These are phyloP conservation scores for Fissipunctia ypsillon DNA, from an alignment of 2,888 invertebrate species.

Conservation along the genomic window DNA sequence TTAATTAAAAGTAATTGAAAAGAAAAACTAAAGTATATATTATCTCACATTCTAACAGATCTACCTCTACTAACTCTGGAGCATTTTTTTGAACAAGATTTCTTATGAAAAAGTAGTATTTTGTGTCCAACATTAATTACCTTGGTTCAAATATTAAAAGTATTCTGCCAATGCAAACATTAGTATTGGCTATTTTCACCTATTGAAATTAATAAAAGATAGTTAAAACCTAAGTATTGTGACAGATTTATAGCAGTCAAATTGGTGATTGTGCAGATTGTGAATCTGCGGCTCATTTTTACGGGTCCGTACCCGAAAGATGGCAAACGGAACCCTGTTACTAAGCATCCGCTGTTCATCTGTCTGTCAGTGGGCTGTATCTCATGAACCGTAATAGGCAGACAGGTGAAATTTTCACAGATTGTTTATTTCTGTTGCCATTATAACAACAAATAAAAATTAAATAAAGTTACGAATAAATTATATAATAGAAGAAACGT, in stretches of 20 bases:
- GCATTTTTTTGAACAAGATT: neutral
- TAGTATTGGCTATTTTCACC: neutral
- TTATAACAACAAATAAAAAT: no score
- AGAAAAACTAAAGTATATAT: slow-evolving; percentile 3
- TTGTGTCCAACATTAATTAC: neutral
- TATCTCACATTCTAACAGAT: neutral
- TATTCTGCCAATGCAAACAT: neutral
- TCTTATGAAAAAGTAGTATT: neutral
- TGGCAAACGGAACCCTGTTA: no score
- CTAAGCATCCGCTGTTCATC: no score
- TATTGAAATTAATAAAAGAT: neutral
- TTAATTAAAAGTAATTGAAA: slow-evolving; percentile 36
- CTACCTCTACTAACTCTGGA: neutral
- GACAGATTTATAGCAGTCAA: neutral
- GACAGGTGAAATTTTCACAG: no score
- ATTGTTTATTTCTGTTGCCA: no score
- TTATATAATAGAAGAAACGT: no score
- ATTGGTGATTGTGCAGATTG: neutral
- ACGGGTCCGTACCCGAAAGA: no score
- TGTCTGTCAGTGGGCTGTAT: no score
- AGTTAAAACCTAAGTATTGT: neutral
- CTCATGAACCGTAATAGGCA: no score
- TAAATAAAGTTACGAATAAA: no score
- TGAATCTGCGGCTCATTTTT: neutral
- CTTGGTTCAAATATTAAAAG: neutral